Evolutionary conservation across 1,140 invertebrate genomes (phyloP), one percentile per base, ranked within the genome.

Genomic region (Chionoecetes opilio): DNA sequence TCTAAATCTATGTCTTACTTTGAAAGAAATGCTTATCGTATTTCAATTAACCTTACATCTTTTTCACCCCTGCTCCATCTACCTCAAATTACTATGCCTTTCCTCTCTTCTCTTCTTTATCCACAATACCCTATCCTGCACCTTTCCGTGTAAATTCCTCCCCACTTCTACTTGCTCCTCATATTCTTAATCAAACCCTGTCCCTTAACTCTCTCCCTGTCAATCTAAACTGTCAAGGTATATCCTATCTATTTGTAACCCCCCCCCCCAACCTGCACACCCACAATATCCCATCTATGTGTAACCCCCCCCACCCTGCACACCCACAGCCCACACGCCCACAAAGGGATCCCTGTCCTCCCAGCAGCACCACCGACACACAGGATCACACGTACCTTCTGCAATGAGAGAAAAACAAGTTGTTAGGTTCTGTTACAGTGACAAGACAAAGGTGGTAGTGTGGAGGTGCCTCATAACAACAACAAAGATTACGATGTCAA

Each of bases 361-460:
- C 53, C 41, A 91, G 32, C 46, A 53, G 46, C 46, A 53, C 46
- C 8, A 9, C 21, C 11, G 46, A 9, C 46, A 53, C 11, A 17
- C 8, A 53, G 46, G 8, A 37, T 8, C 29, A 63, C 35, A 92
- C 91, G 84, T 93, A 93, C 92, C 92, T 93, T 93, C 92, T 93
- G 92, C 84, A 93, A 93, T 35, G 37, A 93, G 86, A 86, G 63
- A 53, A 34, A 11, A 37, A 38, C 5, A 92, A 26, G 34, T 92
- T n/a, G 37, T 34, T 75, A 92, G 14, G 8, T 29, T 85, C 34
- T 53, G 17, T 63, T 38, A 2, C n/a, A 90, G 32, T 17, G 9
- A 91, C 31, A 14, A 82, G 0, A 17, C 17, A 35, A 85, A 37
- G 14, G n/a, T 8, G 75, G 32, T 14, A n/a, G 31, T 38, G n/a